A percentile compares a stretch with the other conserved stretches of the same genome.
Conservation (phyloP, 2,888 invertebrate species). For the Meta bourneti region DNA sequence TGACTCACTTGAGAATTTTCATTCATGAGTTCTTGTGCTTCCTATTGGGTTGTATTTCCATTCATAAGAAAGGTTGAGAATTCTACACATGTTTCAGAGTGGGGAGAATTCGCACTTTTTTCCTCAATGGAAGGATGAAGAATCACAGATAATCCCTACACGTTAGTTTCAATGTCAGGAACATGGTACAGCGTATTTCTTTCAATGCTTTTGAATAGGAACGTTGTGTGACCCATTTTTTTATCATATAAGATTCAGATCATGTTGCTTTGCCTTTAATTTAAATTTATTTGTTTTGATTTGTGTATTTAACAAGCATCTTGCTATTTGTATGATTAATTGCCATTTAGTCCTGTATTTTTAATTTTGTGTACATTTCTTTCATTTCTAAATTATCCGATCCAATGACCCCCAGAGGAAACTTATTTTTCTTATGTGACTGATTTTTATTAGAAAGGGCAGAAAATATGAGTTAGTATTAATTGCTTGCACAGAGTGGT, state of each 20-base stretch:
- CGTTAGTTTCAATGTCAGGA: not conserved
- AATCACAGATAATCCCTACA: not conserved
- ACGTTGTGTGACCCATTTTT: not conserved
- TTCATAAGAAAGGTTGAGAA: not conserved
- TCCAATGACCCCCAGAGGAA: too few species aligned
- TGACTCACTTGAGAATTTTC: not conserved
- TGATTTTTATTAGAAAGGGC: too few species aligned
- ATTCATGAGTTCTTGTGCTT: not conserved
- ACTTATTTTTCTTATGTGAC: too few species aligned
- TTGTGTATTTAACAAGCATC: too few species aligned
- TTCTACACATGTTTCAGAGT: not conserved
- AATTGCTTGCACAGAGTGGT: too few species aligned
- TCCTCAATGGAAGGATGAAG: not conserved
- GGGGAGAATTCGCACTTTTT: not conserved
- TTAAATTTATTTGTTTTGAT: too few species aligned
- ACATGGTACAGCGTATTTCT: not conserved
- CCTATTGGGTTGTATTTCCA: not conserved
- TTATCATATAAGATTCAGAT: not conserved
- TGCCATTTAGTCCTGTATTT: too few species aligned
- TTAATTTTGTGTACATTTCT: too few species aligned
- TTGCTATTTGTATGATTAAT: too few species aligned
- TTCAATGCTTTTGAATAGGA: not conserved
- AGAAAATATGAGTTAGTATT: too few species aligned
- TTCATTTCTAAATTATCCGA: too few species aligned
- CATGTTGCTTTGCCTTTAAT: too few species aligned